Percentiles rank a stretch among this genome's conserved stretches.
Evolutionary conservation across 1,140 invertebrate genomes (phyloP).

Genomic region (Paracyclopina nana): DNA sequence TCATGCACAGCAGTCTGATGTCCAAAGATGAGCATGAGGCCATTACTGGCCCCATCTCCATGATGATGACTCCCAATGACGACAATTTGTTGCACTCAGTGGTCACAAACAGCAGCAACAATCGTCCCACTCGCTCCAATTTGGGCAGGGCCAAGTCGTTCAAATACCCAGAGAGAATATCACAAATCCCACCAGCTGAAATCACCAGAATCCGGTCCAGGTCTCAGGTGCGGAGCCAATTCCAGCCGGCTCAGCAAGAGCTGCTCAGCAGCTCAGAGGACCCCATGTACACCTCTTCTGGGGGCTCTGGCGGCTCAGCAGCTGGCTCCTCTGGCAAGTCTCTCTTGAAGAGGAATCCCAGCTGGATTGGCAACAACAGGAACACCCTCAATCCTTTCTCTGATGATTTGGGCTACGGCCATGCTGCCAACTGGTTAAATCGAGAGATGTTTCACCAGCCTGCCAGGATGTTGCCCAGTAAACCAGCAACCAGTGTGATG

Average conservation of each 20-base stretch:
- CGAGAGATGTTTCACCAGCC: too few relatives aligned
- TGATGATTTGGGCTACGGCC: not conserved
- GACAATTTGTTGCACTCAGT: not conserved
- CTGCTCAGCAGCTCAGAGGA: not conserved
- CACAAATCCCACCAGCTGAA: constrained; percentile 10
- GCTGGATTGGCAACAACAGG: not conserved
- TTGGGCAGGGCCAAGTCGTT: constrained; percentile 6
- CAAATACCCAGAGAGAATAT: constrained; percentile 11
- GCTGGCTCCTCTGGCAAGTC: not conserved
- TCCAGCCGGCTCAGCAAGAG: not conserved
- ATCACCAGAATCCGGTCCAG: constrained; percentile 5
- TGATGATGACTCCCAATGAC: not conserved
- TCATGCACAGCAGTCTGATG: too few relatives aligned
- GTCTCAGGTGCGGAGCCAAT: not conserved
- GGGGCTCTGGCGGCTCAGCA: not conserved
- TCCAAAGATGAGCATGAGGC: too few relatives aligned
- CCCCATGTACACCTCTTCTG: not conserved
- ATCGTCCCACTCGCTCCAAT: not conserved
- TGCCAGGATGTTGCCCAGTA: too few relatives aligned
- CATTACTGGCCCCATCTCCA: not conserved
- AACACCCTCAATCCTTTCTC: not conserved
- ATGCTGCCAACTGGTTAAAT: too few relatives aligned
- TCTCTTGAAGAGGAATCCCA: not conserved
- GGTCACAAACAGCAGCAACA: not conserved
- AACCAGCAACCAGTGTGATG: too few relatives aligned